phyloP scores from a whole-genome alignment of 2,113 vertebrate species.

The Verasper variegatus region DNA sequence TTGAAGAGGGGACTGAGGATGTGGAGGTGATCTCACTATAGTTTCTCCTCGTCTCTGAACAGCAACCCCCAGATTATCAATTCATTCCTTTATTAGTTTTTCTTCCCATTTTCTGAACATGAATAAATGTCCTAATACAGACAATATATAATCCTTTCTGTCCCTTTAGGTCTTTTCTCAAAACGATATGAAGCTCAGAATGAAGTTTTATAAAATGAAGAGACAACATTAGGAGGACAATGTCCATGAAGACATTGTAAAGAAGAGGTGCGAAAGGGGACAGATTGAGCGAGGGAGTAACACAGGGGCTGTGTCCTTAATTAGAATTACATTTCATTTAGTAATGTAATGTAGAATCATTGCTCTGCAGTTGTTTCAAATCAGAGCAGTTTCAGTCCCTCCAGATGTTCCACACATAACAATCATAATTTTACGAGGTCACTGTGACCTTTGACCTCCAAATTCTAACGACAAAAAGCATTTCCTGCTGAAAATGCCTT shows the following conservation, averaged over 20 bases:
- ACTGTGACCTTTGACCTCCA: too few relatives aligned
- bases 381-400: too few relatives aligned
- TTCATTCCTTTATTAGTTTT: slow-evolving; percentile 1
- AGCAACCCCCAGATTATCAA: slow-evolving; percentile 29
- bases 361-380: too few relatives aligned
- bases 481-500: too few relatives aligned
- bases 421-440: too few relatives aligned
- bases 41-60: slow-evolving; percentile 13
- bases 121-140: not conserved
- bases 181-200: too few relatives aligned
- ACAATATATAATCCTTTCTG: not conserved
- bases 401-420: too few relatives aligned
- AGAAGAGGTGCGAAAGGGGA: not conserved
- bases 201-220: not conserved
- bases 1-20: too few relatives aligned
- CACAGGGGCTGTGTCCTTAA: not conserved
- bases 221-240: slow-evolving; percentile 13
- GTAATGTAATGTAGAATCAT: too few relatives aligned
- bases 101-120: too few relatives aligned
- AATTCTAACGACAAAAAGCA: too few relatives aligned
- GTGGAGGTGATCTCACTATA: not conserved
- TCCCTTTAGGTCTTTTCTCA: not conserved
- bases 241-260: not conserved
- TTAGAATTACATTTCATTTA: too few relatives aligned
- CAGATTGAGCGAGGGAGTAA: not conserved